phyloP scores from a whole-genome alignment of 1,140 invertebrate species.

The Galleria mellonella region DNA sequence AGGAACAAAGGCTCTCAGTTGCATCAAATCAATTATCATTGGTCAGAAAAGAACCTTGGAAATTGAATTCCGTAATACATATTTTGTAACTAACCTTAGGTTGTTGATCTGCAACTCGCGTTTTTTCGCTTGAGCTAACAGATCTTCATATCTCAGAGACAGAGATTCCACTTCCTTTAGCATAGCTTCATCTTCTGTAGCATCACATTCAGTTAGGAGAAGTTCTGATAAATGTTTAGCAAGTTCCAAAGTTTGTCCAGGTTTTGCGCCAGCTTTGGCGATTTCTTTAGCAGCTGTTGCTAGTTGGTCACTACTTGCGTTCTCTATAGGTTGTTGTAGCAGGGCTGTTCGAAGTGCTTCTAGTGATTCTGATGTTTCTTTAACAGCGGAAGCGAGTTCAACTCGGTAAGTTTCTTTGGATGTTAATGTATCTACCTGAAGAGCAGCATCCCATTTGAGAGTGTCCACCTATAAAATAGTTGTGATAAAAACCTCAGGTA shows the following conservation, averaged over 20 bases:
- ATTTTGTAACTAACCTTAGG: slow-evolving; percentile 75
- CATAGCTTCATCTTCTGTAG: slow-evolving; percentile 79
- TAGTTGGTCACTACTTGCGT: slow-evolving; percentile 49
- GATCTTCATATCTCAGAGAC: slow-evolving; percentile 79
- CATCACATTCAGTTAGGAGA: slow-evolving; percentile 83
- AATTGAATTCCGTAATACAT: not conserved
- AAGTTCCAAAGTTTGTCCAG: slow-evolving; percentile 76
- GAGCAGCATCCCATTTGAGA: slow-evolving; percentile 82
- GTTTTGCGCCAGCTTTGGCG: slow-evolving; percentile 59
- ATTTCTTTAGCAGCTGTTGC: slow-evolving; percentile 61
- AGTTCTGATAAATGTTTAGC: slow-evolving; percentile 85
- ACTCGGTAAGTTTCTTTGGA: slow-evolving; percentile 86
- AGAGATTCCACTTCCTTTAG: slow-evolving; percentile 80
- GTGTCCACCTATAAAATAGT: slow-evolving; percentile 80
- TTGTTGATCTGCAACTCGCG: slow-evolving; percentile 84
- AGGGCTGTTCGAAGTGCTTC: slow-evolving; percentile 45
- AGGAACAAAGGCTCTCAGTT: not conserved
- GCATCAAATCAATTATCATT: not conserved
- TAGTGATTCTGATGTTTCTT: slow-evolving; percentile 49
- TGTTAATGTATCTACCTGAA: slow-evolving; percentile 88
- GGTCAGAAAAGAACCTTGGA: not conserved
- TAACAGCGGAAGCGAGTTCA: slow-evolving; percentile 81
- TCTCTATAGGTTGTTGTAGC: slow-evolving; percentile 41
- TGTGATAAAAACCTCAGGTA: too few relatives aligned
- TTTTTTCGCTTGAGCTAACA: slow-evolving; percentile 81